Base-by-base conservation (phyloP, 2,888 invertebrate genomes). In the Baronia brevicornis region DNA sequence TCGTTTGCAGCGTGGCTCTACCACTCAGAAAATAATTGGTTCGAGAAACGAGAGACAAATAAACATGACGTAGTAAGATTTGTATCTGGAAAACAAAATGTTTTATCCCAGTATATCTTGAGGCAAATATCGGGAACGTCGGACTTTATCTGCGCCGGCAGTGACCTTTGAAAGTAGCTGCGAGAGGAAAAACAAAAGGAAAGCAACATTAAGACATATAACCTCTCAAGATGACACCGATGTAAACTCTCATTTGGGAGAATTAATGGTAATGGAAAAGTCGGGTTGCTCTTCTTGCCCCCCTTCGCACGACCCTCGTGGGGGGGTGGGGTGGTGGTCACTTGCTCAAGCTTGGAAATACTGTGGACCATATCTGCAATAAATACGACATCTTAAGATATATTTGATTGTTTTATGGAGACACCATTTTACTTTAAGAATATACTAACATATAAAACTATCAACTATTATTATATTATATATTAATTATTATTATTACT, bases 241-340 rank as follows among this genome's bases (percentile, higher is more conserved):
- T 51, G 58, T 60, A 59, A 59, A 59, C 42, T 55, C 59, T 60
- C 58, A 52, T 60, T 59, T 53, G 48, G 48, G 41, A 52, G 62
- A 62, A 65, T 65, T 65, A 66, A 64, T 63, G 66, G 52, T 66
- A 66, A 66, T 66, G 66, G 66, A 65, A 63, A 64, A 64, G 61
- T 64, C 63, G 58, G 57, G 63, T 66, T 52, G 38, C 36, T 33
- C 33, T 35, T 38, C 39, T 41, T 22, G 29, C 25, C 35, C 19
- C n/a, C 37, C 39, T 28, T 17, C 38, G 28, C 18, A 33, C 31
- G 28, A 11, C 27, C 29, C 37, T 39, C 34, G 29, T 28, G 35
- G 26, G 28, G 28, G 17, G 41, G 46, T 34, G 37, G 41, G 29
- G 35, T 28, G 34, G 8, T 29, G 35, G 29, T 35, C 29, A 35